Conservation (phyloP, 2,797 vertebrate genomes). For the Loris lydekkerianus region DNA sequence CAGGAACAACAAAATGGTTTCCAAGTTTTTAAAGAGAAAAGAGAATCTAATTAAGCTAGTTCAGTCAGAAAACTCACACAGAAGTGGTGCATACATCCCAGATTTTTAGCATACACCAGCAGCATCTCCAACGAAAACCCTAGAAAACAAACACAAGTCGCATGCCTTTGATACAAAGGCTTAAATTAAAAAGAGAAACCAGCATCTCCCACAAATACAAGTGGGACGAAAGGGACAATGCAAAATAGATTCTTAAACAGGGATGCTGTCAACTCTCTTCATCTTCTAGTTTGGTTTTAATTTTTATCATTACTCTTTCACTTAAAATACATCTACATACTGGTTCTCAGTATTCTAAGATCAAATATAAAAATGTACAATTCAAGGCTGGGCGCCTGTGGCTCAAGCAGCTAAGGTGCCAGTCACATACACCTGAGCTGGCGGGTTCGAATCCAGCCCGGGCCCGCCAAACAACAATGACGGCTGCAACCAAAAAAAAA, state of each 20-base stretch:
- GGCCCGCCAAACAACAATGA: no score
- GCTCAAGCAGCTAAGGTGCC: no score
- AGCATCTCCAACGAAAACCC: conserved; percentile 58
- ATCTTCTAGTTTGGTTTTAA: conserved; percentile 30
- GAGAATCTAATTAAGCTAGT: conserved; percentile 61
- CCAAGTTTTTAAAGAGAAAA: conserved; percentile 70
- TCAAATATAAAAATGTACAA: conserved; percentile 23
- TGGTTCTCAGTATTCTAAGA: background rate
- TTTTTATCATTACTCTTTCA: conserved; percentile 43
- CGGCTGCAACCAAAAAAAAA: no score
- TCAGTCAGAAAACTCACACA: conserved; percentile 58
- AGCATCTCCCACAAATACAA: background rate
- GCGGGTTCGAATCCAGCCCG: no score
- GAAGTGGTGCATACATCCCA: conserved; percentile 9
- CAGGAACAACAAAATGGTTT: conserved; percentile 67
- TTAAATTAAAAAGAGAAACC: conserved; percentile 31
- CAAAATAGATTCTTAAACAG: background rate
- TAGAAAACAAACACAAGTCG: conserved; percentile 24
- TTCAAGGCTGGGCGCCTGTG: background rate
- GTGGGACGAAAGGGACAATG: background rate
- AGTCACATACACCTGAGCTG: no score
- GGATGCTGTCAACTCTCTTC: background rate
- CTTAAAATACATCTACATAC: conserved; percentile 38
- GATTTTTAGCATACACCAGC: conserved; percentile 28
- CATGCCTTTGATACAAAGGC: background rate